Evolutionary conservation across 2,888 invertebrate species (phyloP).

Genomic region (Oscheius sp.): DNA sequence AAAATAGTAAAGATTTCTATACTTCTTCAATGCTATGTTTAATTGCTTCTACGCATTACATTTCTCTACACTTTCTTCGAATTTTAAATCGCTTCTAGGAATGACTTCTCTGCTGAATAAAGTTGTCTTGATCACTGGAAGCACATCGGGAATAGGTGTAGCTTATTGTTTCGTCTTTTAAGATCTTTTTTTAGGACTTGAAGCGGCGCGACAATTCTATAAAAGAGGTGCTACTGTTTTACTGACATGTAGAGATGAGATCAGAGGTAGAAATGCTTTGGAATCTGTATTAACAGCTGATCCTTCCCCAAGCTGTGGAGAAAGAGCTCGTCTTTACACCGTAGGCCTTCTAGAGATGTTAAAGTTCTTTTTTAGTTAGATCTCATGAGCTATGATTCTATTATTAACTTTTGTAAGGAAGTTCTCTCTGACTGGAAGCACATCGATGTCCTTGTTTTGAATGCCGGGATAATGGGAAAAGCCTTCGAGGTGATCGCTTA

Average conservation of each 20-base stretch:
- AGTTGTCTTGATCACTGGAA: constrained; percentile 51
- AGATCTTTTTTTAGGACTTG: constrained; percentile 41
- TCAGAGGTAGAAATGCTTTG: constrained; percentile 29
- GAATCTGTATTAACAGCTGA: constrained; percentile 20
- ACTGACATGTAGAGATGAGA: constrained; percentile 52
- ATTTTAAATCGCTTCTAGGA: background rate
- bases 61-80: background rate
- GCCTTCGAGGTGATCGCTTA: constrained; percentile 73
- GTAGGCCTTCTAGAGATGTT: background rate
- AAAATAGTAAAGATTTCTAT: constrained; percentile 16
- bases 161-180: background rate
- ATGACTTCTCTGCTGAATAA: constrained; percentile 25
- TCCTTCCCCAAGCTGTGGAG: background rate
- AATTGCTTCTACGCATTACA: background rate
- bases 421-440: constrained; percentile 28
- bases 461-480: constrained; percentile 80
- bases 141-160: constrained; percentile 49
- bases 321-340: constrained; percentile 5
- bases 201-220: constrained; percentile 53
- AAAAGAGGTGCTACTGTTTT: constrained; percentile 51
- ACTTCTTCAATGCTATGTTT: too few relatives aligned
- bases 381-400: constrained; percentile 46
- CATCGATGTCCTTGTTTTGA: constrained; percentile 82
- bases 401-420: constrained; percentile 44
- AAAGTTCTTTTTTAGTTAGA: constrained; percentile 39